phyloP scores from a whole-genome alignment of 2,113 vertebrate species.

The Ailuropoda melanoleuca region DNA sequence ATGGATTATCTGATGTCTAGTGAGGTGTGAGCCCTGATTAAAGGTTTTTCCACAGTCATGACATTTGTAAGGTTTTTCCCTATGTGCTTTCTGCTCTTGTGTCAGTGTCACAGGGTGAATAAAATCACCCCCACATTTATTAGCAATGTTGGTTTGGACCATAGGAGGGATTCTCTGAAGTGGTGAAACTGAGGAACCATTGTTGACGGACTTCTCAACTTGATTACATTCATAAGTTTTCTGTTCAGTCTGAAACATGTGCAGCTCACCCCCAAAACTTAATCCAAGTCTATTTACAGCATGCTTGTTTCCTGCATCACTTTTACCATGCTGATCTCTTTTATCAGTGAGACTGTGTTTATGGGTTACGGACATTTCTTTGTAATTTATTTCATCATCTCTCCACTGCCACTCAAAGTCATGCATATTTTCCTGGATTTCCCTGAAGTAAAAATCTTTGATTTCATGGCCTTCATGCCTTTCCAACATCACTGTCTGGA shows the following conservation, averaged over 20 bases:
- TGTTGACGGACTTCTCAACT: background rate
- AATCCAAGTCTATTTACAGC: background rate
- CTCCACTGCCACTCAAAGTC: background rate
- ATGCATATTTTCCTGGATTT: background rate
- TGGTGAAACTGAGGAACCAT: background rate
- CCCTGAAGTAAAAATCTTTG: background rate
- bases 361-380: background rate
- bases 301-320: background rate
- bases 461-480: background rate
- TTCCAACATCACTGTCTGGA: background rate
- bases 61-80: conserved; percentile 5
- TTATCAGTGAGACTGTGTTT: background rate
- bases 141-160: background rate
- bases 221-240: background rate
- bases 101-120: background rate
- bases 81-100: background rate
- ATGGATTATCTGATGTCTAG: background rate
- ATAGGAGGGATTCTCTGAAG: background rate
- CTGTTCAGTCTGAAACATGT: background rate
- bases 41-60: conserved; percentile 19
- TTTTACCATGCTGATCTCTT: background rate
- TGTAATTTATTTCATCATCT: background rate
- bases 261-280: background rate
- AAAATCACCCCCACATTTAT: background rate
- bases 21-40: background rate